phyloP scores from a whole-genome alignment of 2,797 vertebrate species.

The Leuciscus waleckii region DNA sequence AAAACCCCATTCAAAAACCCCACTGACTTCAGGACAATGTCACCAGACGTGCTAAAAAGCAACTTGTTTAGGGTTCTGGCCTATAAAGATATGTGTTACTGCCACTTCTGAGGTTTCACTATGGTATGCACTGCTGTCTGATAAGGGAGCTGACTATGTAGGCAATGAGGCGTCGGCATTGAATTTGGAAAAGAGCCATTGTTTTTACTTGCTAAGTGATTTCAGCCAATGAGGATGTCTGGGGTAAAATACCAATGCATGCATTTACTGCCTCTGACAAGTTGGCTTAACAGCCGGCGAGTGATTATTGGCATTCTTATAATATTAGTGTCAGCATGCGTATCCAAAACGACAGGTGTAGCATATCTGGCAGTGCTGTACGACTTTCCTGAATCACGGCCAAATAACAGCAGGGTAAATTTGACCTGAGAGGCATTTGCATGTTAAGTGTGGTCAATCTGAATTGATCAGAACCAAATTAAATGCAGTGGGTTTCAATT shows the following conservation, averaged over 20 bases:
- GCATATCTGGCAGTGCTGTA: constrained; percentile 5
- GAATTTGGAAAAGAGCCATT: background rate
- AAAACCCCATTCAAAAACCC: background rate
- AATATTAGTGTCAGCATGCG: constrained; percentile 23
- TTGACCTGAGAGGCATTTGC: constrained; percentile 86
- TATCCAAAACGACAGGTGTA: constrained; percentile 9
- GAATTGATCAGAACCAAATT: constrained; percentile 91
- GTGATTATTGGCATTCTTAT: background rate
- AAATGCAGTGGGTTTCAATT: constrained; percentile 90
- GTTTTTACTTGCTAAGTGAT: background rate
- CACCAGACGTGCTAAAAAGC: background rate
- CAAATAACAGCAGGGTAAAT: constrained; percentile 74
- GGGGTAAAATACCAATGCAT: background rate
- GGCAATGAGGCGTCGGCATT: background rate
- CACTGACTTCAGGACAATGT: background rate
- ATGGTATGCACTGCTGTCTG: background rate
- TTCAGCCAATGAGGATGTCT: background rate
- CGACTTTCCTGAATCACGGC: constrained; percentile 64
- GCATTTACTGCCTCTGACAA: constrained; percentile 15
- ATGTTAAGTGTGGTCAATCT: constrained; percentile 96
- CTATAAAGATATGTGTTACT: background rate
- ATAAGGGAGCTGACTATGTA: background rate
- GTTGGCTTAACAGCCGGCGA: background rate
- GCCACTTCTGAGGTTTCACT: no score
- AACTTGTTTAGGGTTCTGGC: background rate